Base-by-base conservation (phyloP, 2,113 vertebrate genomes). In the Meles meles region DNA sequence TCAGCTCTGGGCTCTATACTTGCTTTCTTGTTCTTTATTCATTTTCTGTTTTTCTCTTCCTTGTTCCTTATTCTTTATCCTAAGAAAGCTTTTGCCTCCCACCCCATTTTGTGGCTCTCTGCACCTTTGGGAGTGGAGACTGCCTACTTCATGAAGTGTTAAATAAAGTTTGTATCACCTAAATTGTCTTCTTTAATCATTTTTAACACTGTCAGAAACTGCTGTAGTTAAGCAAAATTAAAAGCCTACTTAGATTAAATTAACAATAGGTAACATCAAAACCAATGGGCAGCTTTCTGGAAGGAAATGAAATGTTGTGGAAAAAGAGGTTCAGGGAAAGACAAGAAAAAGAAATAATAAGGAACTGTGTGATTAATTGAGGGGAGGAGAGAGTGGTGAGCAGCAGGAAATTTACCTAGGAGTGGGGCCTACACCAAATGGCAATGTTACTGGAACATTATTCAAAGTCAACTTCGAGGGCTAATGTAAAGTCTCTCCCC, bases 201-300 rank as follows among this genome's bases (percentile, higher is more conserved):
- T 72, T 88, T 88, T 57, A 88, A 7, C 77, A 55, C 31, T 31
- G 37, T 72, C 39, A 80, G 34, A 69, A 74, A 76, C 31, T 31
- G 9, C 52, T 90, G 20, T 5, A 5, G 18, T 8, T 80, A 37
- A 69, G 31, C 39, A 88, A 94, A 83, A 63, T 90, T 79, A 79
- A 82, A 74, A 96, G 67, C 25, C 74, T 90, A 90, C 59, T 61
- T 93, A 57, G 65, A 80, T 84, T 49, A 83, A 79, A 42, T 59
- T 39, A 82, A 84, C 47, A 69, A 44, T 18, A 81, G 12, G 18
- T 59, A 29, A 65, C 7, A 57, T 14, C 1, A 65, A 79, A 59
- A 44, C 55, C 49, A 88, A 9, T 6, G 29, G 57, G 14, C 9
- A 44, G 1, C 8, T 11, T 92, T 31, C 42, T 77, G 11, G 8